Conservation (phyloP, 1,140 invertebrate species). For the Drosophila repletoides region DNA sequence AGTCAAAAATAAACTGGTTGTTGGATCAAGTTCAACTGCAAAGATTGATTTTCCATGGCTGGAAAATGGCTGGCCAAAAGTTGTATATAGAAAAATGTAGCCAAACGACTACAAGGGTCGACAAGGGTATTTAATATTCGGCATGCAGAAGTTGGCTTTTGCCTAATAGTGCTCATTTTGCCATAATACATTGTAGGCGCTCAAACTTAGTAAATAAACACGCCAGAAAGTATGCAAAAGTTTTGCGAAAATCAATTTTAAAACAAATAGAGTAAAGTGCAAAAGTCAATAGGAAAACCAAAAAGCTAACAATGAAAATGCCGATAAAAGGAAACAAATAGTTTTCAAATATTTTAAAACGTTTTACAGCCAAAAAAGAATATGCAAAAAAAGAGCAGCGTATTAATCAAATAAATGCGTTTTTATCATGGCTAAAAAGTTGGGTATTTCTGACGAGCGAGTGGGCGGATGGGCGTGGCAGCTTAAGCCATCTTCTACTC, state of each 20-base stretch:
- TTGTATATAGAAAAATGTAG: too few species aligned
- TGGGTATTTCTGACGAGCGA: constrained; percentile 10
- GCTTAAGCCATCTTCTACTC: not conserved
- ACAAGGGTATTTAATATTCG: too few species aligned
- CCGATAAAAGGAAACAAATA: constrained; percentile 19
- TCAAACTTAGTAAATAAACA: not conserved
- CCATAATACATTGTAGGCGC: too few species aligned
- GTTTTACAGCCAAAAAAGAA: constrained; percentile 13
- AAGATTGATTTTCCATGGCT: too few species aligned
- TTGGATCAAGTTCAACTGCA: too few species aligned
- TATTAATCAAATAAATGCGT: constrained; percentile 60
- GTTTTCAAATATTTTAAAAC: constrained; percentile 37
- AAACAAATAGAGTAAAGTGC: constrained; percentile 16
- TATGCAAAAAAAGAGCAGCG: not conserved
- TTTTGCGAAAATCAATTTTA: constrained; percentile 9
- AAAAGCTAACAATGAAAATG: constrained; percentile 13
- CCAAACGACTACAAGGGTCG: too few species aligned
- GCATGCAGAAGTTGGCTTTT: too few species aligned
- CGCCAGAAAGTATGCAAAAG: not conserved
- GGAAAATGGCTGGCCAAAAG: too few species aligned
- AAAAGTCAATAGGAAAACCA: constrained; percentile 39
- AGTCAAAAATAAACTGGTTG: too few species aligned
- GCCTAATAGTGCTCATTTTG: too few species aligned
- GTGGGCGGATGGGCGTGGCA: not conserved
- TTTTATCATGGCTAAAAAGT: constrained; percentile 44